Percentiles rank a stretch among this genome's conserved stretches.
Conservation (phyloP, 2,888 invertebrate genomes). For the Antheraea yamamai region DNA sequence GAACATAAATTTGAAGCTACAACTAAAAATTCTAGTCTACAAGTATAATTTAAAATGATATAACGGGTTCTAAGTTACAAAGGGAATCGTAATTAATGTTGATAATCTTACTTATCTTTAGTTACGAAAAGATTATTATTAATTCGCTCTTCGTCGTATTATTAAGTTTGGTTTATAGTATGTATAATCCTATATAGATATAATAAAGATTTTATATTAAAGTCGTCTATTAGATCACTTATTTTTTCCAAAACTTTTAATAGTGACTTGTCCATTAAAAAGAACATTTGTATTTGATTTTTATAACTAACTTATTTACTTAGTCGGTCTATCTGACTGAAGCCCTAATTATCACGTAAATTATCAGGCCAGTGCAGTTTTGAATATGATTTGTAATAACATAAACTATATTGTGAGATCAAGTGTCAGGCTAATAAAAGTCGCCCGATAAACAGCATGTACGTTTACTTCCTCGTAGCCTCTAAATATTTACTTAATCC, state of each 20-base stretch:
- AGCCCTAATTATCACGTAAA: too few species aligned
- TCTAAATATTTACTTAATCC: background rate
- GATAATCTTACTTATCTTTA: background rate
- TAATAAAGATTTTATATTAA: too few species aligned
- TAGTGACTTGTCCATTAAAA: background rate
- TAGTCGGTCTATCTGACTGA: too few species aligned
- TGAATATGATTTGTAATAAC: background rate
- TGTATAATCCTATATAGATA: too few species aligned
- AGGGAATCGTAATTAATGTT: background rate
- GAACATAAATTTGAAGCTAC: constrained; percentile 15
- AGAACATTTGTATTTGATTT: background rate
- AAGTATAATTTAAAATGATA: constrained; percentile 13
- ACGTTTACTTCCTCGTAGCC: background rate
- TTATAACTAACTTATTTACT: background rate
- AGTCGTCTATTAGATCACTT: too few species aligned
- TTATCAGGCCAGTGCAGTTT: background rate
- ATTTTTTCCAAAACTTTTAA: too few species aligned
- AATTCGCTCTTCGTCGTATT: background rate
- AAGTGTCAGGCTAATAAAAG: background rate
- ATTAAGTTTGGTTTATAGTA: background rate
- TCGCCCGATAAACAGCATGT: too few species aligned
- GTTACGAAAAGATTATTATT: background rate
- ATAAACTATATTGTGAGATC: background rate
- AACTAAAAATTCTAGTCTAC: constrained; percentile 30
- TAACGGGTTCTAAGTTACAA: constrained; percentile 8